Conservation (phyloP, 2,888 invertebrate genomes). For the Drosophila cognata region DNA sequence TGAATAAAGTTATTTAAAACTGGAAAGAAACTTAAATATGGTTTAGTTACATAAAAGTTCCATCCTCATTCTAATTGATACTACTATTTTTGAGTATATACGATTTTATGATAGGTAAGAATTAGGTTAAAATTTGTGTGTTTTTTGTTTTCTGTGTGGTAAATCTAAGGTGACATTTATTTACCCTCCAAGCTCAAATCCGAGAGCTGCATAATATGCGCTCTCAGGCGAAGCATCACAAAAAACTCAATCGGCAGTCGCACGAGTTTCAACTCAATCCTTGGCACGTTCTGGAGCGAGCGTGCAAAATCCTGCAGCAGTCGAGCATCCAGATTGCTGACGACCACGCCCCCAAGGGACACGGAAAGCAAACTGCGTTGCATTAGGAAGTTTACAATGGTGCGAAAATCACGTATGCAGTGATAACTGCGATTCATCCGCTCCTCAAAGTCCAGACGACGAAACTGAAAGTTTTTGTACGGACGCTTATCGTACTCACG, state of each 20-base stretch:
- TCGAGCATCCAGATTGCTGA: slow-evolving; percentile 37
- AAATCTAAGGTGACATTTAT: background rate
- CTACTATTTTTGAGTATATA: background rate
- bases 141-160: background rate
- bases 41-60: background rate
- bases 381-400: slow-evolving; percentile 72
- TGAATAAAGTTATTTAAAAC: background rate
- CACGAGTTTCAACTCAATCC: slow-evolving; percentile 70
- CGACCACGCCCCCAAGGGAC: slow-evolving; percentile 55
- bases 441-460: slow-evolving; percentile 72
- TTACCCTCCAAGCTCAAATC: slow-evolving; percentile 73
- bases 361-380: slow-evolving; percentile 40
- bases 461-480: slow-evolving; percentile 75
- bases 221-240: slow-evolving; percentile 61
- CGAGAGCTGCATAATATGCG: slow-evolving; percentile 46
- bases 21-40: background rate
- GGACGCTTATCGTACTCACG: slow-evolving; percentile 82
- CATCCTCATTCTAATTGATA: background rate
- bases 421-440: slow-evolving; percentile 72
- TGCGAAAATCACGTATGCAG: slow-evolving; percentile 67
- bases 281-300: slow-evolving; percentile 47
- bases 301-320: slow-evolving; percentile 60
- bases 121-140: background rate
- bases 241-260: slow-evolving; percentile 71
- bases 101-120: background rate